Base-by-base conservation (phyloP, 2,888 invertebrate genomes). In the Acholoe squamosa region DNA sequence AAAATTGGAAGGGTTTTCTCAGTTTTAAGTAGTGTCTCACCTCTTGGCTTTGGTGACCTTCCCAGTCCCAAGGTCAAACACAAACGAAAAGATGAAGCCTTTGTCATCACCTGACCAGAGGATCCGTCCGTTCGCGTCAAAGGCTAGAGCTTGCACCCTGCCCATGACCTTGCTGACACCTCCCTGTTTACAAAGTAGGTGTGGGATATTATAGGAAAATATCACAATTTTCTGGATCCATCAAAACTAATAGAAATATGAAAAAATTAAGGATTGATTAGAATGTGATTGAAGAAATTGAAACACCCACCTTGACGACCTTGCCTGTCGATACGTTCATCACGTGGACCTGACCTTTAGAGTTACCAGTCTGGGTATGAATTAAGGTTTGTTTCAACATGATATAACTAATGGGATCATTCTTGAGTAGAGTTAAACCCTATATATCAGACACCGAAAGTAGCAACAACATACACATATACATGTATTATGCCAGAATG, bases 251-350 rank as follows among this genome's bases (percentile, higher is more conserved):
- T 25, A 28, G 71, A 71, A 71, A 7, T 22, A 22, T 43, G 43
- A 34, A 84, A 16, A 84, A 84, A 51, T 84, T 10, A 84, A 51
- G 34, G 43, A 51, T 43, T 3, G 3, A 43, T 43, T 43, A 7
- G 43, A 10, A 43, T 43, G 43, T 43, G 43, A 7, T 3, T 43
- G 43, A 43, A 10, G 43, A 43, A 14, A 31, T 19, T 80, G 22
- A 10, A 71, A 84, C 1, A 51, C 91, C 91, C 88, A 95, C 95
- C 95, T 95, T 95, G 90, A 94, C 94, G 94, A 97, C 98, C 93
- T 98, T 97, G 86, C 98, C 98, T 0, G 98, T 98, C 0, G 98
- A 98, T 54, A 98, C 97, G 95, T 98, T 98, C 84, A 98, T 96
- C 28, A 98, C 97, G 94, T 97, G 97, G 0, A 98, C 97, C 96